Base-by-base conservation (phyloP, 2,888 invertebrate species). In the Altica lythri region DNA sequence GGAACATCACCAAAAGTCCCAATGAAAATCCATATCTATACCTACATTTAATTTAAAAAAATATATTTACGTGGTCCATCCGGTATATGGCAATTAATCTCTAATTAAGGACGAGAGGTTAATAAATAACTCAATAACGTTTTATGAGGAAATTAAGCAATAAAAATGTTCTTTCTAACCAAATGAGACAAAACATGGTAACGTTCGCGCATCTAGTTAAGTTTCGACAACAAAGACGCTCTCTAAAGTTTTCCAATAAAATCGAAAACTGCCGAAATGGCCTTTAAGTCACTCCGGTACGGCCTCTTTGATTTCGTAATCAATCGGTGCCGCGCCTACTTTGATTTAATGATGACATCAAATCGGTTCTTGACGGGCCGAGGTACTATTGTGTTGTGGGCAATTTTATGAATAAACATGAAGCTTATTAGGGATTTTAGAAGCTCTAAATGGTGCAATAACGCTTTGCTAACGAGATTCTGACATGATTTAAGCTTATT, bases 361-460 rank as follows among this genome's bases (percentile, higher is more conserved):
- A 66, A 62, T 55, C 49, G 51, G 55, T 47, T 53, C 58, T 53
- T 65, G 65, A 64, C 64, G 57, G 63, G 60, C 59, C 57, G 30
- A 50, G 56, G 59, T 59, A 62, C 62, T 60, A 64, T 65, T 63
- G 65, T 62, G 60, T 47, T 44, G 59, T 57, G 55, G 60, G 60
- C 64, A 57, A 61, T 62, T 59, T 61, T 64, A 65, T 66, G 66
- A 66, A 66, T 66, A 66, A 64, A 66, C 66, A 66, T 66, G 66
- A 66, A 65, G 55, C 57, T 60, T 64, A 64, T 61, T 64, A 62
- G 57, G 52, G 59, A 49, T 51, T 54, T 53, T 57, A 53, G 46
- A 34, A 55, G 50, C 38, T 49, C 48, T 60, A 62, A 63, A 62
- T 65, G 59, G 54, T 51, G 55, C 58, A 59, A 63, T 58, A 57